Evolutionary conservation across 1,140 invertebrate genomes (phyloP).

Genomic region (Chironomus striatipennis): DNA sequence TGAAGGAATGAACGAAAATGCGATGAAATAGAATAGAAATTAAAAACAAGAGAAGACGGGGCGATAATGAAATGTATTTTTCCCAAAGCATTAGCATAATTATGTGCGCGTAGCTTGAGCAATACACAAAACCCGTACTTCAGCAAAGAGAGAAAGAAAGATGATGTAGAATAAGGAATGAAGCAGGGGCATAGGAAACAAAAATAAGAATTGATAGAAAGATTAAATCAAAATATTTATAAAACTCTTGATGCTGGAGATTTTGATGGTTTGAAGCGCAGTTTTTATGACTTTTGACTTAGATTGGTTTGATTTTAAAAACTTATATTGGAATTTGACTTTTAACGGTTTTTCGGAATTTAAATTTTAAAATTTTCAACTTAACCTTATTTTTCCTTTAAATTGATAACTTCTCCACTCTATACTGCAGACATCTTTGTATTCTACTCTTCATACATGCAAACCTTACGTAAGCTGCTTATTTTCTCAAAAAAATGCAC

Average conservation of each 20-base stretch:
- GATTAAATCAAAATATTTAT: background rate
- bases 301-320: too few species aligned
- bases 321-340: too few species aligned
- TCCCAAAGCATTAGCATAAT: slow-evolving; percentile 21
- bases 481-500: background rate
- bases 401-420: too few species aligned
- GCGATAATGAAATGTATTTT: slow-evolving; percentile 23
- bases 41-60: background rate
- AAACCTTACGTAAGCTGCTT: too few species aligned
- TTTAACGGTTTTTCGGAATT: too few species aligned
- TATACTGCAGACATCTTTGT: too few species aligned
- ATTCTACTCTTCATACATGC: too few species aligned
- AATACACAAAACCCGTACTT: background rate
- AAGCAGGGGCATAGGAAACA: background rate
- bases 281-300: too few species aligned
- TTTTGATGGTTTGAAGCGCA: too few species aligned
- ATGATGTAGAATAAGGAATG: background rate
- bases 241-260: background rate
- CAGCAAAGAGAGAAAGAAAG: background rate
- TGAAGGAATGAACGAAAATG: background rate
- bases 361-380: too few species aligned
- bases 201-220: background rate
- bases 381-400: too few species aligned
- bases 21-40: slow-evolving; percentile 22
- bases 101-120: slow-evolving; percentile 21